Evolutionary conservation across 2,113 vertebrate genomes (phyloP).

Genomic region (Rana temporaria): DNA sequence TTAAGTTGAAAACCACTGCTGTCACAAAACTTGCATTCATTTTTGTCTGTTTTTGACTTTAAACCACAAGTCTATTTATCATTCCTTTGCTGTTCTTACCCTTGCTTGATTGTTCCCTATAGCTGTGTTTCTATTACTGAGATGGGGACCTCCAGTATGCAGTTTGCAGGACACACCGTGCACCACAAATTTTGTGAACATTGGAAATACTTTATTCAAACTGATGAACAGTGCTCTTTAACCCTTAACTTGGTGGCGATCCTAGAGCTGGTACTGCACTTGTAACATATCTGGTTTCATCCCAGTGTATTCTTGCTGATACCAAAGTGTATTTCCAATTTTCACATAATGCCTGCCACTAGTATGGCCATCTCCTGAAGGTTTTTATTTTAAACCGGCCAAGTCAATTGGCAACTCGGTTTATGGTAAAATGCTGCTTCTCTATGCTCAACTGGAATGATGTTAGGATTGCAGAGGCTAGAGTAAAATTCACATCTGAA

Average conservation of each 20-base stretch:
- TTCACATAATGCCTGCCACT: too few species aligned
- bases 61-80: neutral
- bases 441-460: too few species aligned
- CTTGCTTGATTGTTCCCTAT: neutral
- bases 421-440: too few species aligned
- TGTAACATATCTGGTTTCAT: neutral
- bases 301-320: neutral
- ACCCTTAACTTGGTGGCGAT: neutral
- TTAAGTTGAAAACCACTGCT: constrained; percentile 5
- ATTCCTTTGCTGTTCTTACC: neutral
- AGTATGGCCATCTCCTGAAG: too few species aligned
- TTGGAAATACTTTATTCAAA: constrained; percentile 4
- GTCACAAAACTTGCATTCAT: constrained; percentile 7
- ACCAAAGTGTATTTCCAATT: too few species aligned
- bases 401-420: too few species aligned
- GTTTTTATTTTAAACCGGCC: too few species aligned
- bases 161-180: neutral
- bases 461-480: too few species aligned
- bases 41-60: neutral
- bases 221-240: neutral
- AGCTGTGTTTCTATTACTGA: neutral
- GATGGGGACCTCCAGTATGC: neutral
- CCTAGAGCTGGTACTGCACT: neutral
- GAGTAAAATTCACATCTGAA: too few species aligned
- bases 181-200: neutral